A percentile compares a stretch with the other conserved stretches of the same genome.
These are phyloP conservation scores for Sycophaga agraensis DNA, from an alignment of 1,140 invertebrate genomes.

Conservation along the genomic window DNA sequence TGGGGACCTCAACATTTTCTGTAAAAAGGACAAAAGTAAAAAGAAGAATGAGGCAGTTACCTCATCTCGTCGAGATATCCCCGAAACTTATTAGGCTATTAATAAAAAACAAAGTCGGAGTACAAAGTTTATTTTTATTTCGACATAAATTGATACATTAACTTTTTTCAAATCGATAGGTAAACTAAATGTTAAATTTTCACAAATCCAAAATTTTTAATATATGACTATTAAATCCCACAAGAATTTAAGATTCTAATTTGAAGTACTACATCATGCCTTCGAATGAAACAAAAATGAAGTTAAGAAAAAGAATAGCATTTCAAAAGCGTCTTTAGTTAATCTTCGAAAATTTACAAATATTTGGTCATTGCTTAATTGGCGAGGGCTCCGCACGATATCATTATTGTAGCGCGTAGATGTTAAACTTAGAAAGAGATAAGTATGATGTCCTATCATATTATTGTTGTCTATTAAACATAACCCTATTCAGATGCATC, in stretches of 20 bases:
- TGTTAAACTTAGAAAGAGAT: constrained; percentile 22
- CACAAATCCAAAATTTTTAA: constrained; percentile 11
- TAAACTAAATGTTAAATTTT: constrained; percentile 19
- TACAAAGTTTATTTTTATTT: constrained; percentile 24
- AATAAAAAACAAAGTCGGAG: constrained; percentile 14
- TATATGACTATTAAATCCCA: constrained; percentile 2
- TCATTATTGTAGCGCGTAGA: constrained; percentile 19
- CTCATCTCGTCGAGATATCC: background rate
- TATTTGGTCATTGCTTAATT: constrained; percentile 9
- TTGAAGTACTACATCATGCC: constrained; percentile 23
- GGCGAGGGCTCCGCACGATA: constrained; percentile 14
- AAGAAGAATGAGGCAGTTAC: background rate
- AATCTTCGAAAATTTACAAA: constrained; percentile 3
- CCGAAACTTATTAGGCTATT: constrained; percentile 20
- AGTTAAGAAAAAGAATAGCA: constrained; percentile 7
- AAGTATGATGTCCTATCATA: constrained; percentile 26
- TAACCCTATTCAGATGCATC: constrained; percentile 14
- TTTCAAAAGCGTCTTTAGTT: constrained; percentile 9
- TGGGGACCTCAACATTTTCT: background rate
- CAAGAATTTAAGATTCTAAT: background rate
- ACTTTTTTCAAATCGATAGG: constrained; percentile 2
- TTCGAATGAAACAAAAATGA: constrained; percentile 19
- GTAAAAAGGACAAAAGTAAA: background rate
- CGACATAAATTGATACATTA: constrained; percentile 1
- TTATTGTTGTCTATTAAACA: constrained; percentile 26